A percentile compares a stretch with the other conserved stretches of the same genome.
phyloP scores from a whole-genome alignment of 2,888 invertebrate genomes.

The Agonopterix arenella region DNA sequence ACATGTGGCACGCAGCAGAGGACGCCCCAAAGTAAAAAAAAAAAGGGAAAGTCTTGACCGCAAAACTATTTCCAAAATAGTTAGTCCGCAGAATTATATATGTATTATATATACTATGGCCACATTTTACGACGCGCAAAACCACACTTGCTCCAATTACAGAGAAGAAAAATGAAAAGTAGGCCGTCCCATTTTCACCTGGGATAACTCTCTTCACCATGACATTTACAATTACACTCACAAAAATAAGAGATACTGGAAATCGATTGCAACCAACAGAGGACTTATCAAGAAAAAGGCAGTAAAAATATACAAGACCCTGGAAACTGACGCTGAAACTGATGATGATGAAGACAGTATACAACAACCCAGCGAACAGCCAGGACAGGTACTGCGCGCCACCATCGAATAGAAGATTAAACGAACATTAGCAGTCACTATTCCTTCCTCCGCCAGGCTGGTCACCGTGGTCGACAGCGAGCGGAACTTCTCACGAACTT shows the following conservation, averaged over 20 bases:
- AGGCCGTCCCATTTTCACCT: background rate
- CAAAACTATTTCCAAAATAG: background rate
- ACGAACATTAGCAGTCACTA: too few species aligned
- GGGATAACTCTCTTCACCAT: background rate
- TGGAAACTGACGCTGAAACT: background rate
- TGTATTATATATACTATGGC: background rate
- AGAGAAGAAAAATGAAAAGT: background rate
- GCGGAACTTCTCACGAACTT: conserved; percentile 57
- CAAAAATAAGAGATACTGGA: background rate
- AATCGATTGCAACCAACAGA: background rate
- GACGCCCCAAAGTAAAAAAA: background rate
- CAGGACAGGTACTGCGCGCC: too few species aligned
- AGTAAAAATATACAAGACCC: background rate
- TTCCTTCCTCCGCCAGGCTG: conserved; percentile 56
- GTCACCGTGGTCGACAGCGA: conserved; percentile 66
- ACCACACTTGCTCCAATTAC: background rate
- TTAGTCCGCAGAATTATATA: background rate
- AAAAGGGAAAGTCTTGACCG: background rate
- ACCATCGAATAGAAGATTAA: too few species aligned
- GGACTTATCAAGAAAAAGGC: background rate
- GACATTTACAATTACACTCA: background rate
- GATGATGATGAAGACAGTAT: background rate
- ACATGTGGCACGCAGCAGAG: background rate
- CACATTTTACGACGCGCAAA: background rate
- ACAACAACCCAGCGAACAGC: too few species aligned